These are phyloP conservation scores for Byasa hedistus DNA, from an alignment of 2,888 invertebrate species.

Conservation along the genomic window DNA sequence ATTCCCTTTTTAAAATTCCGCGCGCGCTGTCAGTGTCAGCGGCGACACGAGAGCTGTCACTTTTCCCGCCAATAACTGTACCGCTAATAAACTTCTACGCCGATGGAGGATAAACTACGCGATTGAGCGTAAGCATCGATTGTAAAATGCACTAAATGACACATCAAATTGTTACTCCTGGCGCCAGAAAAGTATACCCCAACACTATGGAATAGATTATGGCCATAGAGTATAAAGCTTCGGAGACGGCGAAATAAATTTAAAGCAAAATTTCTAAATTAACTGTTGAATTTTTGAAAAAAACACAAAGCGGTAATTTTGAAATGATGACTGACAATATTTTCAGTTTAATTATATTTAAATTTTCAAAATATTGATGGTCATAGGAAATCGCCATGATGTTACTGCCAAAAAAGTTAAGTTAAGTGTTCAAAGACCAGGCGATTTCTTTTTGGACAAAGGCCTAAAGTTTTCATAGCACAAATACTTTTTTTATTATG, in stretches of 20 bases:
- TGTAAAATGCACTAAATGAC: constrained; percentile 9
- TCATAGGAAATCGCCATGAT: too few species aligned
- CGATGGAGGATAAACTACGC: constrained; percentile 18
- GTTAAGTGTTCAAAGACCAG: too few species aligned
- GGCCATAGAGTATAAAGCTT: neutral
- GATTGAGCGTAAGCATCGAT: constrained; percentile 12
- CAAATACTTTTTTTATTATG: too few species aligned
- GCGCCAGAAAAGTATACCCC: constrained; percentile 24
- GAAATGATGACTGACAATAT: too few species aligned
- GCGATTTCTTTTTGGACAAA: too few species aligned
- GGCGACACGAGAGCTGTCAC: constrained; percentile 18
- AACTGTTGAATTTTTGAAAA: too few species aligned
- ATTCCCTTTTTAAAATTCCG: constrained; percentile 15
- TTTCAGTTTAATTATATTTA: too few species aligned
- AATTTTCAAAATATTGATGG: too few species aligned
- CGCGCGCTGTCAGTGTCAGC: constrained; percentile 4
- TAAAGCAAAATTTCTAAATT: too few species aligned
- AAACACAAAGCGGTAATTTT: too few species aligned
- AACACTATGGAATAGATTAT: constrained; percentile 3
- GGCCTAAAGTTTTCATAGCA: too few species aligned
- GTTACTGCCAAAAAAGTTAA: too few species aligned
- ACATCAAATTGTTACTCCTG: constrained; percentile 18
- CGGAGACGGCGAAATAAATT: constrained; percentile 14
- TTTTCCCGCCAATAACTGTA: constrained; percentile 27
- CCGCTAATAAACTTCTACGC: constrained; percentile 8